These are phyloP conservation scores for Cosmia pyralina DNA, from an alignment of 2,888 invertebrate genomes.

Conservation along the genomic window DNA sequence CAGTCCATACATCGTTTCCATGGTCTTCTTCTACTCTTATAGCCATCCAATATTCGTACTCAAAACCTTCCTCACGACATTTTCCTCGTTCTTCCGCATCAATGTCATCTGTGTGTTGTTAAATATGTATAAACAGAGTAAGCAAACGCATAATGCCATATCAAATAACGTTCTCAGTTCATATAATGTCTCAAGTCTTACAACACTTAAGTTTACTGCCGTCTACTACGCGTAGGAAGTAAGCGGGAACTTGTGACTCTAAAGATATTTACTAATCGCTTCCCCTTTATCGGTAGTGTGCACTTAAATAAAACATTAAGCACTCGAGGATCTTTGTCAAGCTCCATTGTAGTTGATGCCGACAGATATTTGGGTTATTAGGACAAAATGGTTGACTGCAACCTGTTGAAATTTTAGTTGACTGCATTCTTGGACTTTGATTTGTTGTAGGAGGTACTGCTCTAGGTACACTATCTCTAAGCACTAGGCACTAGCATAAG, in stretches of 20 bases:
- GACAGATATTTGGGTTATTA: constrained; percentile 25
- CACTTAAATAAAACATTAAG: constrained; percentile 54
- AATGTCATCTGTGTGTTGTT: background rate
- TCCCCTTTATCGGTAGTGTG: constrained; percentile 33
- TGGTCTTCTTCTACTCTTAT: too few relatives aligned
- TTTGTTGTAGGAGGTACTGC: background rate
- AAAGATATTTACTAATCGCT: constrained; percentile 19
- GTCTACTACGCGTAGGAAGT: constrained; percentile 49
- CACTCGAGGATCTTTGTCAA: constrained; percentile 40
- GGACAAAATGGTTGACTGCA: background rate
- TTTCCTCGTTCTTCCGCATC: background rate
- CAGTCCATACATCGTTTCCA: too few relatives aligned
- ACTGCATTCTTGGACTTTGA: background rate
- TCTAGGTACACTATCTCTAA: too few relatives aligned
- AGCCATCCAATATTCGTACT: too few relatives aligned
- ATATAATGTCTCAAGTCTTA: constrained; percentile 26
- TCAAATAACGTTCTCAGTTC: constrained; percentile 11
- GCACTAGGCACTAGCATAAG: too few relatives aligned
- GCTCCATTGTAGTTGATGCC: constrained; percentile 28
- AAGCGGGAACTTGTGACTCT: constrained; percentile 40
- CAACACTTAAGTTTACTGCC: constrained; percentile 29
- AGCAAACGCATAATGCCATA: constrained; percentile 11
- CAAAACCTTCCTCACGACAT: too few relatives aligned
- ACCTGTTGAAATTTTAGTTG: constrained; percentile 5
- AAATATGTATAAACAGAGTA: background rate